Base-by-base conservation (phyloP, 2,888 invertebrate genomes). In the Arge pagana region DNA sequence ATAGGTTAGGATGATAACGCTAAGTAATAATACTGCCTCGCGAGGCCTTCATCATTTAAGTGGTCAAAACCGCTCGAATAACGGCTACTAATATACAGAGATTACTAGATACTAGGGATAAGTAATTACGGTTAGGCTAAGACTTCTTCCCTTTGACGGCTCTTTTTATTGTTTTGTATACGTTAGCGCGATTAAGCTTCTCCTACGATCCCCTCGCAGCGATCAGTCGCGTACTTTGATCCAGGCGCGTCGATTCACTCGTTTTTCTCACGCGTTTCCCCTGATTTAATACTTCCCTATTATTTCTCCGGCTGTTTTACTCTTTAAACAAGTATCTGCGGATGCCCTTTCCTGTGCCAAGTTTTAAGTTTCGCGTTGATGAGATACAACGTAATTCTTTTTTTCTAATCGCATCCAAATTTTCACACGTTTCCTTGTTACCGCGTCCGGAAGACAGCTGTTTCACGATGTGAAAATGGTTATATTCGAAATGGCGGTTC, bases 41-140 rank as follows among this genome's bases (percentile, higher is more conserved):
- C 73, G 71, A 74, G 75, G 74, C 72, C 74, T 76, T 72, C 33
- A 33, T 33, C 31, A 45, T 45, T 45, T 15, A 23, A 33, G 43
- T 31, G 43, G 43, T 45, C 33, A 43, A 31, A 4, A 45, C 33
- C 43, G 43, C 43, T 45, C 33, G 43, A n/a, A 31, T 45, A 23
- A 33, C 33, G 43, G 33, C 43, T 33, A 45, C 43, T 33, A 31
- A 45, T 45, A 45, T 33, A 45, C 31, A 67, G 76, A 76, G 76
- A 76, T 75, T 75, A 75, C 65, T 76, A 76, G 72, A 60, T 68
- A 71, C 31, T 45, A 45, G 23, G 43, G 15, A 21, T 45, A 45
- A 45, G 31, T 45, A 6, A 16, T 15, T 40, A 42, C 15, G n/a
- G 15, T 33, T 33, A 23, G 33, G 33, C 21, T 45, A 33, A 45